A percentile compares a stretch with the other conserved stretches of the same genome.
Conservation (phyloP, 2,888 invertebrate genomes). For the Epinotia nisella region DNA sequence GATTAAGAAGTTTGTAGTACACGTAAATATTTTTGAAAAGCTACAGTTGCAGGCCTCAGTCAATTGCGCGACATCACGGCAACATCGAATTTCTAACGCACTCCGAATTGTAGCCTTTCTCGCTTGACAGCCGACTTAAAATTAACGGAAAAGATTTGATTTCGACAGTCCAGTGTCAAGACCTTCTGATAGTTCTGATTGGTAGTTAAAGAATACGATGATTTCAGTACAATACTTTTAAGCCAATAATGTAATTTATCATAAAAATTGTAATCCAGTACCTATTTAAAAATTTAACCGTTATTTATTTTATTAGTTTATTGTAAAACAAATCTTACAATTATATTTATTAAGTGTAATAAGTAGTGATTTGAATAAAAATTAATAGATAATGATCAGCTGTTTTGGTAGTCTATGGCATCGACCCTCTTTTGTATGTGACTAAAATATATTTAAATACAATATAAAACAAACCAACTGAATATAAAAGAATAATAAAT, state of each 20-base stretch:
- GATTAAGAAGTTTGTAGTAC: neutral
- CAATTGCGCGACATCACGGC: constrained; percentile 17
- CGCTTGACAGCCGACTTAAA: constrained; percentile 38
- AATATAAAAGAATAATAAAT: neutral
- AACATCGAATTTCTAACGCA: constrained; percentile 9
- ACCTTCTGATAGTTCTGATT: constrained; percentile 36
- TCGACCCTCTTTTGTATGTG: neutral
- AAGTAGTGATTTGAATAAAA: neutral
- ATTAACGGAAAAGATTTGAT: constrained; percentile 44
- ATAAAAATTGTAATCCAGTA: too few relatives aligned
- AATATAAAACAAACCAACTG: neutral
- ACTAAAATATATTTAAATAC: neutral
- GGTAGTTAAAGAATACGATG: constrained; percentile 7
- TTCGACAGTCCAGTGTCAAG: constrained; percentile 36
- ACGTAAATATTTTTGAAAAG: constrained; percentile 19
- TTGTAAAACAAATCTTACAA: too few relatives aligned
- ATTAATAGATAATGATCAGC: constrained; percentile 28
- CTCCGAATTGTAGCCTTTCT: constrained; percentile 14
- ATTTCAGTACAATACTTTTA: neutral
- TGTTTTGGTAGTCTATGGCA: neutral
- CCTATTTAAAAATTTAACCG: too few relatives aligned
- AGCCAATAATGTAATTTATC: neutral
- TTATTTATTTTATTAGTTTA: neutral
- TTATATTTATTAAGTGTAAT: neutral
- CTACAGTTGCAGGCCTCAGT: constrained; percentile 20